phyloP scores from a whole-genome alignment of 2,797 vertebrate species.

The Neosalanx taihuensis region DNA sequence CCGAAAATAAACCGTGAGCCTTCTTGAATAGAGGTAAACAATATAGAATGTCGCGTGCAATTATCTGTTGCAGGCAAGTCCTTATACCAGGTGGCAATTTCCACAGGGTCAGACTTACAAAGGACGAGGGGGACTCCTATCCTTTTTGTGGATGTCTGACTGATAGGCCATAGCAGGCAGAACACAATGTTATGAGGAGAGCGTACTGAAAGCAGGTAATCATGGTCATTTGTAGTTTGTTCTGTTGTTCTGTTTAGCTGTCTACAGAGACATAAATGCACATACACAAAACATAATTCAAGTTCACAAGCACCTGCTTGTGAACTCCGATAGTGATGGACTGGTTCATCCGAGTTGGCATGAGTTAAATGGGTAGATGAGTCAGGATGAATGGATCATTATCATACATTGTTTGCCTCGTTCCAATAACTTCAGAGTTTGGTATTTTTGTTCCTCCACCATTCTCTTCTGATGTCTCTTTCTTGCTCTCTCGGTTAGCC shows the following conservation, averaged over 20 bases:
- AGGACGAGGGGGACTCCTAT: conserved; percentile 34
- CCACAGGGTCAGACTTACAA: conserved; percentile 40
- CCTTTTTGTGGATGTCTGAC: conserved; percentile 37
- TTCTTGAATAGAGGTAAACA: not conserved
- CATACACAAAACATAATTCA: not conserved
- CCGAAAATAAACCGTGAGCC: not conserved
- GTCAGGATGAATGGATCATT: not conserved
- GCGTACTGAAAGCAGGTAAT: conserved; percentile 61
- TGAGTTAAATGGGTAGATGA: not conserved
- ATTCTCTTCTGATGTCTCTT: not conserved
- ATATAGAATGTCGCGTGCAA: too few relatives aligned
- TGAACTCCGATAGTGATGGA: not conserved
- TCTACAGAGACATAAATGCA: conserved; percentile 42
- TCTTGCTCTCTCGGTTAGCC: not conserved
- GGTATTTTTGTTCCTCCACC: not conserved
- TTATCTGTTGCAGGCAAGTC: not conserved
- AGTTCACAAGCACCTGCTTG: not conserved
- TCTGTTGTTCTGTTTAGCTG: conserved; percentile 26
- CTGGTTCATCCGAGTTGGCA: not conserved
- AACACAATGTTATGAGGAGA: conserved; percentile 47
- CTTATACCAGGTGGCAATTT: conserved; percentile 47
- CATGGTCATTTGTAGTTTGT: conserved; percentile 45
- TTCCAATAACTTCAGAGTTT: not conserved
- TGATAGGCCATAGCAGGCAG: conserved; percentile 35
- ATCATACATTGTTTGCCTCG: not conserved